Conservation (phyloP, 2,113 vertebrate species). For the Eubucco bourcierii region DNA sequence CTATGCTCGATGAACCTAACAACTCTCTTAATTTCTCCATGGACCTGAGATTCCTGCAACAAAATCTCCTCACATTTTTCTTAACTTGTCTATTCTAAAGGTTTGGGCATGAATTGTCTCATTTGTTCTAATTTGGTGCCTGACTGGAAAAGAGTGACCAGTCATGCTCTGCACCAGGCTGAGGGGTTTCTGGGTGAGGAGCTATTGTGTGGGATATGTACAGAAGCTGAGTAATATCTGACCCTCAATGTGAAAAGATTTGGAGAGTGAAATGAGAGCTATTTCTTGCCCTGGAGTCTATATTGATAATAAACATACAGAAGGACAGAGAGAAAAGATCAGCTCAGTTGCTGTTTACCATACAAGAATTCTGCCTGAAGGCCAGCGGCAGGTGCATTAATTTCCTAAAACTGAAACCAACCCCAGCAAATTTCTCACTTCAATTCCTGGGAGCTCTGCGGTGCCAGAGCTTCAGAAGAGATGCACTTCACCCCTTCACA, state of each 20-base stretch:
- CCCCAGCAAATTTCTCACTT: background rate
- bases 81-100: background rate
- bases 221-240: background rate
- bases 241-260: background rate
- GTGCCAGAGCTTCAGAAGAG: background rate
- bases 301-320: background rate
- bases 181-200: background rate
- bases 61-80: background rate
- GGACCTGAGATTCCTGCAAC: background rate
- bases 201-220: background rate
- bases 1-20: background rate
- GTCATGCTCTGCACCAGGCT: background rate
- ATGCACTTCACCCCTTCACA: background rate
- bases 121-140: background rate
- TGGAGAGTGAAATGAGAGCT: background rate
- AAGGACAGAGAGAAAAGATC: background rate
- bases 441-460: background rate
- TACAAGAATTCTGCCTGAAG: background rate
- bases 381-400: background rate
- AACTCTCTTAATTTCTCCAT: background rate
- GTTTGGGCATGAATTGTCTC: background rate
- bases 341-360: background rate
- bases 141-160: background rate
- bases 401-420: background rate
- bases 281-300: background rate